Base-by-base conservation (phyloP, 2,113 vertebrate genomes). In the Ophthalmotilapia sp. region DNA sequence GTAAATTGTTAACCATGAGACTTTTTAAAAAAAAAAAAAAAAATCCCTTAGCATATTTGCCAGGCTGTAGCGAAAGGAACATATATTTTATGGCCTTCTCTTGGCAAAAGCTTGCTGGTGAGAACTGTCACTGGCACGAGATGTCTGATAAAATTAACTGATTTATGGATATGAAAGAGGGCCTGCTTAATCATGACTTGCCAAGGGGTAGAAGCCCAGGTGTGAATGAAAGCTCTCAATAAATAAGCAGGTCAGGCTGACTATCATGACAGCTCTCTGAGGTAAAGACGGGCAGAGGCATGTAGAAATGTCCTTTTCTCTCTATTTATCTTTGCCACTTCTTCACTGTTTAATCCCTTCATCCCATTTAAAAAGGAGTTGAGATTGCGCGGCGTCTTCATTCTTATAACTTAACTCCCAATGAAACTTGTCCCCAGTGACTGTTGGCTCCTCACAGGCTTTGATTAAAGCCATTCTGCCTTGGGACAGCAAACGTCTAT, bases 1-100 rank as follows among this genome's bases (percentile, higher is more conserved):
- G 92, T 92, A 95, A 95, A 96, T 95, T 90, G 94, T 95, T 93
- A 93, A 94, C 88, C 88, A 94, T 80, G 56, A 88, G 90, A 93
- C 88, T 88, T 86, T 36, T 26, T 26, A 4, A 3, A 33, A 33
- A 33, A 33, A 7, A 29, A 29, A 29, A 29, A 29, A 0, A 88
- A 90, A 95, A 95, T 93, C 89, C 89, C 81, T 58, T 42, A 83
- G 86, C 75, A 85, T 84, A 91, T 93, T 93, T 90, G 68, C 56
- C 79, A 60, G 83, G 84, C 90, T 85, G 89, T 81, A 40, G 86
- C 29, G 83, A 94, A 90, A 90, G 54, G 85, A 94, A 95, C 90
- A 92, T 51, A 31, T 92, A 68, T 95, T 91, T 93, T 90, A 94
- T 84, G 86, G 81, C 87, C 53, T 88, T 38, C 81, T 82, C 79